Evolutionary conservation across 2,797 vertebrate genomes (phyloP).

Genomic region (Alfaro cultratus): DNA sequence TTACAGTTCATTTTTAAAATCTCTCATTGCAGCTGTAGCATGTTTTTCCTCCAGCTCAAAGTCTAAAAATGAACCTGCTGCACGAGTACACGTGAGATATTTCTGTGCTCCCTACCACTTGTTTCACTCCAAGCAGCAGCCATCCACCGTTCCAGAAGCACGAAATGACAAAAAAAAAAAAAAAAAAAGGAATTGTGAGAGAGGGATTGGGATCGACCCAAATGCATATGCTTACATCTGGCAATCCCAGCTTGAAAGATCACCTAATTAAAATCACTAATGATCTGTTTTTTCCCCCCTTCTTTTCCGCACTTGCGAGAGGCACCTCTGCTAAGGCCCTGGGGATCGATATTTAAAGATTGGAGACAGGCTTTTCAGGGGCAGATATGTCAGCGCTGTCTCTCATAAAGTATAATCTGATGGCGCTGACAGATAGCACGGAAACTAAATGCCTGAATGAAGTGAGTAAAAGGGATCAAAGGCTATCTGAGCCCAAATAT

Average conservation of each 20-base stretch:
- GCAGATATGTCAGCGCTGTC: slow-evolving; percentile 67
- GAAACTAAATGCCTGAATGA: slow-evolving; percentile 61
- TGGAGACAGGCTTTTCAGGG: slow-evolving; percentile 71
- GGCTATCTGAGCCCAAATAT: slow-evolving; percentile 44
- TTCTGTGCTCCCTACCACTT: slow-evolving; percentile 60
- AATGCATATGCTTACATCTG: slow-evolving; percentile 81
- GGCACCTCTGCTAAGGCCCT: slow-evolving; percentile 76
- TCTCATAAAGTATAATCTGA: slow-evolving; percentile 78
- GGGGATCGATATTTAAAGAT: slow-evolving; percentile 84
- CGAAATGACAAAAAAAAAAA: slow-evolving; percentile 72
- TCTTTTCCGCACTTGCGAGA: slow-evolving; percentile 70
- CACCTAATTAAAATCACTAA: slow-evolving; percentile 86
- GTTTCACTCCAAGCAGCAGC: slow-evolving; percentile 56
- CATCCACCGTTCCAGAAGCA: slow-evolving; percentile 60
- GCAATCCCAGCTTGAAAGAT: slow-evolving; percentile 82
- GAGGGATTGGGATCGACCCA: slow-evolving; percentile 79
- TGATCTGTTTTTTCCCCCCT: slow-evolving; percentile 80
- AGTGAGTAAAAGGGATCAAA: slow-evolving; percentile 50
- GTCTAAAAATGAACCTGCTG: slow-evolving; percentile 40
- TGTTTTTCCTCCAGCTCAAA: slow-evolving; percentile 38
- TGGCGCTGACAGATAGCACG: slow-evolving; percentile 70
- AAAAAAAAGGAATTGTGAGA: slow-evolving; percentile 66
- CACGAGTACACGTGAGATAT: slow-evolving; percentile 67
- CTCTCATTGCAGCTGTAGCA: slow-evolving; percentile 5
- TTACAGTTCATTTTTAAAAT: slow-evolving; percentile 14